Percentiles rank a stretch among this genome's conserved stretches.
Evolutionary conservation across 2,113 vertebrate species (phyloP).

Genomic region (Chaetodon auriga): DNA sequence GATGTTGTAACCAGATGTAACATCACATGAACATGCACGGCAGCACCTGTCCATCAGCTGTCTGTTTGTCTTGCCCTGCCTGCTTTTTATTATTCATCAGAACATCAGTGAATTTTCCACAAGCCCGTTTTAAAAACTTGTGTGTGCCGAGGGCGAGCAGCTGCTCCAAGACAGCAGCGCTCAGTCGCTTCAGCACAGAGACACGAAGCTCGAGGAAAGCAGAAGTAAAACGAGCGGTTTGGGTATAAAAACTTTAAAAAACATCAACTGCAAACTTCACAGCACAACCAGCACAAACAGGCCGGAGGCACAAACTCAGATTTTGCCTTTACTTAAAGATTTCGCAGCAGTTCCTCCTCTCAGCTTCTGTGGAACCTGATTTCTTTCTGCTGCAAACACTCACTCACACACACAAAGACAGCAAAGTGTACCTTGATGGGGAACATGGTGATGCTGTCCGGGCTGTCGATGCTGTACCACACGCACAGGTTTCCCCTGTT

Average conservation of each 20-base stretch:
- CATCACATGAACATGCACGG: too few relatives aligned
- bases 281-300: not conserved
- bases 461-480: slow-evolving; percentile 97
- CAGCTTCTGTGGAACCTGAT: too few relatives aligned
- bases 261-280: not conserved
- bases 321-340: not conserved
- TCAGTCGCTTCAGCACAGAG: not conserved
- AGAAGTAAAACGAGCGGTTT: not conserved
- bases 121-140: slow-evolving; percentile 8
- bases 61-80: not conserved
- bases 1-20: not conserved
- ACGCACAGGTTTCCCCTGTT: slow-evolving; percentile 92
- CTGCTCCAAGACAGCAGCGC: slow-evolving; percentile 27
- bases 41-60: not conserved
- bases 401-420: not conserved
- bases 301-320: not conserved
- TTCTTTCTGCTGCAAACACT: not conserved
- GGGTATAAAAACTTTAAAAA: not conserved
- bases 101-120: slow-evolving; percentile 2
- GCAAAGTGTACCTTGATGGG: slow-evolving; percentile 88
- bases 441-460: slow-evolving; percentile 93
- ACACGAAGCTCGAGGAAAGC: not conserved
- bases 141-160: not conserved
- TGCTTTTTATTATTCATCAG: slow-evolving; percentile 41
- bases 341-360: too few relatives aligned